These are phyloP conservation scores for Coreoperca whiteheadi DNA, from an alignment of 2,113 vertebrate genomes.

Conservation along the genomic window DNA sequence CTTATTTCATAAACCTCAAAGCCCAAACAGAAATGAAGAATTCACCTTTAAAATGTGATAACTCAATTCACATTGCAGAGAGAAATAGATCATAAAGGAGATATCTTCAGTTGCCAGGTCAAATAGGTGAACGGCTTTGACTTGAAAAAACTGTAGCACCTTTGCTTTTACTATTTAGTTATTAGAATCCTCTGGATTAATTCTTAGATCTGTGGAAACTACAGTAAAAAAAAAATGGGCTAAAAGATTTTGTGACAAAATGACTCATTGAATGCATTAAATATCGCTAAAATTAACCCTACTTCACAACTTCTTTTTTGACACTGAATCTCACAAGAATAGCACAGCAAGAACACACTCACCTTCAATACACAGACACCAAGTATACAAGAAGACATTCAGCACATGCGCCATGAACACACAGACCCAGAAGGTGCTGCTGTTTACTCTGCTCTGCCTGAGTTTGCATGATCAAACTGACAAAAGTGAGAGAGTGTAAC, in stretches of 20 bases:
- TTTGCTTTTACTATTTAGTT: background rate
- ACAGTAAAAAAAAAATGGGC: background rate
- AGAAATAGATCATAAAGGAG: background rate
- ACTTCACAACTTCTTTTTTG: background rate
- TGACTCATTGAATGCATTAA: background rate
- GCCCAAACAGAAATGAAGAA: background rate
- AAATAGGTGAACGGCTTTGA: background rate
- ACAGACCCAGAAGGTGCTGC: background rate
- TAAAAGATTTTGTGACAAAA: background rate
- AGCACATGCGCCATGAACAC: background rate
- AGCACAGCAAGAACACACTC: background rate
- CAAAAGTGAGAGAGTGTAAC: slow-evolving; percentile 40
- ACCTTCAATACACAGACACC: background rate
- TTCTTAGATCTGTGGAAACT: background rate
- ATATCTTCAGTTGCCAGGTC: background rate
- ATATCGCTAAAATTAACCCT: background rate
- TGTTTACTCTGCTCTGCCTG: slow-evolving; percentile 38
- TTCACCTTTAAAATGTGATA: background rate
- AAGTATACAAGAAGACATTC: background rate
- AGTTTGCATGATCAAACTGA: slow-evolving; percentile 63
- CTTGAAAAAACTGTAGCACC: background rate
- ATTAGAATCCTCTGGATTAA: background rate
- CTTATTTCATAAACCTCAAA: background rate
- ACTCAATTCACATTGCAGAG: background rate
- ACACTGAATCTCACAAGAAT: background rate